Conservation (phyloP, 2,888 invertebrate genomes). For the Diarsia dahlii region DNA sequence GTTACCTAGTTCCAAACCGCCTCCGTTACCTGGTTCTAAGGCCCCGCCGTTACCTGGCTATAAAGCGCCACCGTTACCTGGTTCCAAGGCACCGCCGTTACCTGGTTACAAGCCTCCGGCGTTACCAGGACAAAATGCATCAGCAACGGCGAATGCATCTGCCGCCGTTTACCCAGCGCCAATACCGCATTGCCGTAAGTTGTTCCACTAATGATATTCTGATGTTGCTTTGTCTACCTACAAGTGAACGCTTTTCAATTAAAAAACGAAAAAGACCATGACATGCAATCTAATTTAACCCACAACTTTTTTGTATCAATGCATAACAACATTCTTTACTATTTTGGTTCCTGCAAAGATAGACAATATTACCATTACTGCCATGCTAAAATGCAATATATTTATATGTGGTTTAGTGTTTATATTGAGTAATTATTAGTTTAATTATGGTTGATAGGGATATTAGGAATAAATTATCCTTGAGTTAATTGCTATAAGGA, state of each 20-base stretch:
- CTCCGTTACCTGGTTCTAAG: background rate
- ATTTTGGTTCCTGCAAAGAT: too few species aligned
- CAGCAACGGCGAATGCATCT: constrained; percentile 43
- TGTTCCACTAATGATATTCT: background rate
- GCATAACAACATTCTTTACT: background rate
- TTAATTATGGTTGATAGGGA: background rate
- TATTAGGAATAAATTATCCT: background rate
- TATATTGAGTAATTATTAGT: background rate
- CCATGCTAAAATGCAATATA: too few species aligned
- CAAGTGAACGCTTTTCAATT: background rate
- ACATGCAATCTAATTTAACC: background rate
- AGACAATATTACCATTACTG: too few species aligned
- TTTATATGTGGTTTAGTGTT: too few species aligned
- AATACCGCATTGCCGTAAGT: constrained; percentile 86
- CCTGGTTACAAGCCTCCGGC: constrained; percentile 48
- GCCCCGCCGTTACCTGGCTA: background rate
- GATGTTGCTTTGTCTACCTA: background rate
- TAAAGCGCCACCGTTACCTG: background rate
- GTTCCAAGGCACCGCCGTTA: constrained; percentile 15
- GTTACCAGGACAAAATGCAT: constrained; percentile 41
- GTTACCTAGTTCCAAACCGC: too few species aligned
- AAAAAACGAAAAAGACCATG: background rate
- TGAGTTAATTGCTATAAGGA: background rate
- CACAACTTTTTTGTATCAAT: background rate
- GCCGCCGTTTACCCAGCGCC: constrained; percentile 84